Percentiles rank a stretch among this genome's conserved stretches.
These are phyloP conservation scores for Amblyopsis rosae DNA, from an alignment of 2,113 vertebrate genomes.

Conservation along the genomic window DNA sequence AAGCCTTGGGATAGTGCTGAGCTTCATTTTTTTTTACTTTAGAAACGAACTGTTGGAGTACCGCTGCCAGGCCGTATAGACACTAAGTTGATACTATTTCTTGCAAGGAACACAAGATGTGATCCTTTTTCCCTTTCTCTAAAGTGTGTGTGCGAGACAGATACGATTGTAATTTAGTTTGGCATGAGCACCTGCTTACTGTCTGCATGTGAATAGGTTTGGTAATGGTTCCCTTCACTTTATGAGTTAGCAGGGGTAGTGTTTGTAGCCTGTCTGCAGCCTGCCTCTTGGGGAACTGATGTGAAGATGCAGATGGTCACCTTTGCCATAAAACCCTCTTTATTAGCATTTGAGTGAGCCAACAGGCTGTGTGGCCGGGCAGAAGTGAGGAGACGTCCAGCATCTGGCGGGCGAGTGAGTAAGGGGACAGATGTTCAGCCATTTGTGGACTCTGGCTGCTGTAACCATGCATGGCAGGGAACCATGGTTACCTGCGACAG, in stretches of 20 bases:
- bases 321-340: conserved; percentile 54
- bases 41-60: conserved; percentile 13
- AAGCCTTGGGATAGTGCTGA: conserved; percentile 18
- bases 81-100: conserved; percentile 15
- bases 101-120: conserved; percentile 39
- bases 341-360: conserved; percentile 41
- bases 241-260: conserved; percentile 25
- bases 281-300: conserved; percentile 21
- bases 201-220: conserved; percentile 40
- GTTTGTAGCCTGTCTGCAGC: neutral
- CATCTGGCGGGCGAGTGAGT: conserved; percentile 18
- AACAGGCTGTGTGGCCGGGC: conserved; percentile 33
- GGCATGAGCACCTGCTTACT: conserved; percentile 8
- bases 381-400: conserved; percentile 22
- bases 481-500: conserved; percentile 37
- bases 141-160: conserved; percentile 17
- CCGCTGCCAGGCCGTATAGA: conserved; percentile 7
- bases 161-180: neutral
- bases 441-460: conserved; percentile 24
- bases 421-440: conserved; percentile 45
- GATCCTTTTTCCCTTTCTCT: conserved; percentile 27
- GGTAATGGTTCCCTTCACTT: conserved; percentile 31
- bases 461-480: conserved; percentile 41
- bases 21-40: conserved; percentile 1
- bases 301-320: conserved; percentile 38